A percentile compares a stretch with the other conserved stretches of the same genome.
phyloP scores from a whole-genome alignment of 1,140 invertebrate species.

The Zaprionus africanus region DNA sequence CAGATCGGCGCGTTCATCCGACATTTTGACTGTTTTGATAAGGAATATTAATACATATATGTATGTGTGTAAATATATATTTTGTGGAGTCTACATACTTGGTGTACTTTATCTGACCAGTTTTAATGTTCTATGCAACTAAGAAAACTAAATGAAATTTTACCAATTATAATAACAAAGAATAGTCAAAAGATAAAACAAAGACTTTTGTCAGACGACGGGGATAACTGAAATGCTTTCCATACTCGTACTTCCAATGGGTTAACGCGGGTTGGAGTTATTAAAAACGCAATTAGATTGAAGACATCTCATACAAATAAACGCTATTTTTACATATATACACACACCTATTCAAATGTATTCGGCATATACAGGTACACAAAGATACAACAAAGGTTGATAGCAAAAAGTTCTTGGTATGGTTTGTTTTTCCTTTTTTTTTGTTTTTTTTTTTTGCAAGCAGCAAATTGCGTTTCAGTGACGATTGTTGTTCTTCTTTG shows the following conservation, averaged over 20 bases:
- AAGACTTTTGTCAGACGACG: too few species aligned
- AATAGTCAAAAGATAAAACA: too few species aligned
- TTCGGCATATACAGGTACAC: constrained; percentile 5
- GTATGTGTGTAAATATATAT: too few species aligned
- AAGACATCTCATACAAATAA: background rate
- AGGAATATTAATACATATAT: too few species aligned
- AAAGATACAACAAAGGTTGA: constrained; percentile 22
- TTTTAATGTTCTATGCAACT: too few species aligned
- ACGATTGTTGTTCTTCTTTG: background rate
- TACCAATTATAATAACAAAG: too few species aligned
- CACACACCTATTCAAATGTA: background rate
- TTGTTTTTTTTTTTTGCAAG: background rate
- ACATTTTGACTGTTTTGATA: too few species aligned
- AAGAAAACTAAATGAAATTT: too few species aligned
- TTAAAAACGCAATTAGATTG: constrained; percentile 69
- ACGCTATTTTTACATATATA: too few species aligned
- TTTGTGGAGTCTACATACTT: too few species aligned
- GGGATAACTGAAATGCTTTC: constrained; percentile 37
- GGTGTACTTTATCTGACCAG: too few species aligned
- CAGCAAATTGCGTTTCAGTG: constrained; percentile 41
- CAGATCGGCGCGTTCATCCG: background rate
- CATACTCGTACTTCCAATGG: background rate
- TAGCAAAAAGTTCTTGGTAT: constrained; percentile 27
- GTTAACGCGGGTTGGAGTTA: constrained; percentile 50
- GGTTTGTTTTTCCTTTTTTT: constrained; percentile 5